Base-by-base conservation (phyloP, 2,113 vertebrate species). In the Gopherus flavomarginatus region DNA sequence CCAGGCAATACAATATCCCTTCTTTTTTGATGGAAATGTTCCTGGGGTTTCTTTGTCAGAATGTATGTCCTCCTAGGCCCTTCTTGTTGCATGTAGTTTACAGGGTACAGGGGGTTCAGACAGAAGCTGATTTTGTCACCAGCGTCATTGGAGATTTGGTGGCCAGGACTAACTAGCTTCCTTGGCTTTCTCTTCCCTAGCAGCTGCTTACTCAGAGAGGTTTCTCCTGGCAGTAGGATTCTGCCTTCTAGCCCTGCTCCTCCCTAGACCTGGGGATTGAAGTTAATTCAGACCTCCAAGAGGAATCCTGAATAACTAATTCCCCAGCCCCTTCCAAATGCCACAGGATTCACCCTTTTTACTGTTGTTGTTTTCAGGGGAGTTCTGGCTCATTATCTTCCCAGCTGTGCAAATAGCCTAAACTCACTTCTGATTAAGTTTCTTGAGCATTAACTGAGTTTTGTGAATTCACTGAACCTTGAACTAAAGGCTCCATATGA, bases 51-150 rank as follows among this genome's bases (percentile, higher is more conserved):
- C 52, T 62, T 69, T 62, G 7, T 31, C 44, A 57, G 31, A 79
- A 94, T 57, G 17, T 1, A 0, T 52, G 16, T 35, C 19, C 19
- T 89, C 93, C 42, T 14, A 27, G 12, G 24, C 24, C 5, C 24
- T 79, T 8, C 3, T 7, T 0, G 38, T 83, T 29, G 21, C 6
- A 24, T 13, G 1, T 29, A 8, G 2, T 19, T 42, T 31, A 77
- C 82, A 54, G 2, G 8, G 52, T 27, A 7, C 19, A 77, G 22
- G 27, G 50, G 11, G 22, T 6, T 85, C 24, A 5, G 75, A 9
- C 83, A 24, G 81, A 83, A 88, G 8, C 4, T 17, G 57, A 84
- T 87, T 50, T 54, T 89, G 38, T 27, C 44, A 44, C 77, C 35
- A 90, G 85, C 87, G 4, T 1, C 56, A 4, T 9, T 38, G n/a